Base-by-base conservation (phyloP, 1,140 invertebrate species). In the Aphaenogaster ashmeadi region DNA sequence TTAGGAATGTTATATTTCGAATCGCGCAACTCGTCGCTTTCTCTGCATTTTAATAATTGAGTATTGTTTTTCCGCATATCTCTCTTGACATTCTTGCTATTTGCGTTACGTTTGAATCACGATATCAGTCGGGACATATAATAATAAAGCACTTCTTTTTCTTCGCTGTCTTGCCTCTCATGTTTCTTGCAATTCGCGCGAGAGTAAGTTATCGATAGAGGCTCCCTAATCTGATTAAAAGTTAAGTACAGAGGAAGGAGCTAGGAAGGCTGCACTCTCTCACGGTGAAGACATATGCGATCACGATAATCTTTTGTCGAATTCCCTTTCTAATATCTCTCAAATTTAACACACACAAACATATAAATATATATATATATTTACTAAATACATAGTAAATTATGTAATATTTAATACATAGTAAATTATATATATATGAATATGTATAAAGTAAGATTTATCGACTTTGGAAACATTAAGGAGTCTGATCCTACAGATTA, bases 191-290 rank as follows among this genome's bases (percentile, higher is more conserved):
- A 74, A 83, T 47, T 84, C 56, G 8, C 54, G 41, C 8, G 27
- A 72, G 41, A 72, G 54, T 72, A 75, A 84, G 18, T 84, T 84
- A 74, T 84, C n/a, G 56, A 84, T 36, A 50, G 15, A 60, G 33
- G 21, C 33, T 84, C n/a, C 66, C 56, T 75, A 75, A 75, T 74
- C 41, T 50, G 69, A 75, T 84, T 74, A 84, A 84, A 84, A 75
- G 54, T 84, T 84, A 84, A 84, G 54, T 58, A 74, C 36, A 58
- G 66, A 47, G 7, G 52, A 58, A 71, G 15, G 36, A 27, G 21
- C 13, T 6, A 56, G 11, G 54, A 83, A 79, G 71, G 50, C 27
- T 60, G 54, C 41, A 11, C 41, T 84, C 33, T 74, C 7, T 8
- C 50, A 58, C 64, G 60, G 27, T 71, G 18, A 33, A 71, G 36